Evolutionary conservation across 2,888 invertebrate genomes (phyloP).

Genomic region (Hemithea aestivaria): DNA sequence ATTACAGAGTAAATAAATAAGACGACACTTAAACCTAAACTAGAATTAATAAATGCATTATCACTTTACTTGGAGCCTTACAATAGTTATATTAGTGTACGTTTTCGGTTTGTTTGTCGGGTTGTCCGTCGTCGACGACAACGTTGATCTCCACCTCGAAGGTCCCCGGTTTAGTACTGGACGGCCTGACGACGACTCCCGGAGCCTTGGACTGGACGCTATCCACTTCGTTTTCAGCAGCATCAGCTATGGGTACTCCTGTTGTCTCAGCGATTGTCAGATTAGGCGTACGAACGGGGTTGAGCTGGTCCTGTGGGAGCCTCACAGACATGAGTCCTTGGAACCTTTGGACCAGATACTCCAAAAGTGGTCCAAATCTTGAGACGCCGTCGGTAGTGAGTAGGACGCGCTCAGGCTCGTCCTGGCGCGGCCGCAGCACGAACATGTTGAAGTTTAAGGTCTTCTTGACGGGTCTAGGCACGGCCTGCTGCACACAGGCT

Average conservation of each 20-base stretch:
- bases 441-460: conserved; percentile 74
- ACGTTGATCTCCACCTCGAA: conserved; percentile 67
- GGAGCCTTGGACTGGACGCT: conserved; percentile 64
- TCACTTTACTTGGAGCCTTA: conserved; percentile 18
- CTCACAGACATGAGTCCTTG: conserved; percentile 85
- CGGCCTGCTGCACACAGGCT: conserved; percentile 45
- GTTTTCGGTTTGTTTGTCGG: conserved; percentile 49
- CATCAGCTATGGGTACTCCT: conserved; percentile 43
- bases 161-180: conserved; percentile 61
- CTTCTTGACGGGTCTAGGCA: conserved; percentile 55
- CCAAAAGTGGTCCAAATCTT: conserved; percentile 83
- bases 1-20: conserved; percentile 59
- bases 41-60: conserved; percentile 38
- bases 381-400: conserved; percentile 64
- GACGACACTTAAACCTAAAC: conserved; percentile 11
- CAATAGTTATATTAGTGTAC: conserved; percentile 18
- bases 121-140: conserved; percentile 64
- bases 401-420: conserved; percentile 51
- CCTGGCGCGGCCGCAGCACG: conserved; percentile 56
- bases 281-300: conserved; percentile 32
- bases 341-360: conserved; percentile 83
- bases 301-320: conserved; percentile 76
- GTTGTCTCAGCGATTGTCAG: conserved; percentile 26
- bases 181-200: conserved; percentile 59
- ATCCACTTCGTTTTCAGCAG: conserved; percentile 71